Percentiles rank a stretch among this genome's conserved stretches.
phyloP scores from a whole-genome alignment of 2,797 vertebrate genomes.

The Lithobates sylvaticus region DNA sequence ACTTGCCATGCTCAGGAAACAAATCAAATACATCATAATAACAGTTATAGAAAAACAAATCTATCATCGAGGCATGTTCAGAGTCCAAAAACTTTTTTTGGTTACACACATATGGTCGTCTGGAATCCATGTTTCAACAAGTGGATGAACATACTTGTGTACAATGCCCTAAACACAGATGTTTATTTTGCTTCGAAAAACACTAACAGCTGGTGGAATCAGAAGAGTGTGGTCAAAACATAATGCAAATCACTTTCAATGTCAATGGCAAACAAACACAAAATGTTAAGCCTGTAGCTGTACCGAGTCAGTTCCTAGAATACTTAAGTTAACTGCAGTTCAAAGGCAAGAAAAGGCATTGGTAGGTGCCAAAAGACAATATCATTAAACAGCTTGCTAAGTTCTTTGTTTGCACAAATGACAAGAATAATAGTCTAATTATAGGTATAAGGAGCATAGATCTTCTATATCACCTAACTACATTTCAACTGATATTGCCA shows the following conservation, averaged over 20 bases:
- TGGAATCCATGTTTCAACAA: conserved; percentile 33
- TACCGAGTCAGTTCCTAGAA: conserved; percentile 50
- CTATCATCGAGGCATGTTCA: neutral
- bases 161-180: conserved; percentile 38
- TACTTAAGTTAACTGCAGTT: neutral
- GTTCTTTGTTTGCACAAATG: neutral
- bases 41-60: neutral
- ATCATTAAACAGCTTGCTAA: too few relatives aligned
- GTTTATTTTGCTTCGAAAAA: conserved; percentile 34
- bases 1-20: neutral
- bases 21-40: neutral
- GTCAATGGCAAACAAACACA: conserved; percentile 12
- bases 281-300: conserved; percentile 61
- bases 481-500: conserved; percentile 16
- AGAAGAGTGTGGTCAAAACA: conserved; percentile 28
- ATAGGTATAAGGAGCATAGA: neutral
- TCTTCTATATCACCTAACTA: neutral
- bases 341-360: conserved; percentile 44
- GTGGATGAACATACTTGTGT: conserved; percentile 23
- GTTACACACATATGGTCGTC: neutral
- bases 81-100: conserved; percentile 1
- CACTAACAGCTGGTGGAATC: conserved; percentile 36
- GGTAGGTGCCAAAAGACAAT: conserved; percentile 32
- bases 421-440: neutral
- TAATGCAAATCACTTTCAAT: conserved; percentile 29